Base-by-base conservation (phyloP, 2,113 vertebrate genomes). In the Sturnus vulgaris region DNA sequence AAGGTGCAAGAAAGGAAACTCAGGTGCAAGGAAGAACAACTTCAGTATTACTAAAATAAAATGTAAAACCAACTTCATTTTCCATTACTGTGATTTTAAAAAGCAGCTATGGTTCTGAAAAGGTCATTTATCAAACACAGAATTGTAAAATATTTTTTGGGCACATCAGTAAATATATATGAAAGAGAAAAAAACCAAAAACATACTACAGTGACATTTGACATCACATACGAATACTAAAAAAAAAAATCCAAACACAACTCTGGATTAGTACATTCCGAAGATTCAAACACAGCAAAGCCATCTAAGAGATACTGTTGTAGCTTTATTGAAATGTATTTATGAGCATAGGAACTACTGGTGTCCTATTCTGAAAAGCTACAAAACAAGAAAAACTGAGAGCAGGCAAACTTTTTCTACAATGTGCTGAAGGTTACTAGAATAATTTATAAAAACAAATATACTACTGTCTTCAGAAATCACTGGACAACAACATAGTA, bases 291-390 rank as follows among this genome's bases (percentile, higher is more conserved):
- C 4, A 44, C 52, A 60, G 42, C 25, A 72, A 83, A 81, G 7
- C 14, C 22, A 59, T 20, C 20, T 40, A 39, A 44, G 79, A 78
- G 17, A 78, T 14, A 72, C 39, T 7, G 17, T 31, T n/a, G 35
- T 9, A 71, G 23, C 17, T 84, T 55, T 78, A 60, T 49, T 24
- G 10, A 64, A 90, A 69, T 19, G 4, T 10, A 47, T 16, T 55
- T 44, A 53, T 0, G 0, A 39, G 11, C 7, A 53, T 8, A 59
- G 39, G 44, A 90, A 57, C 3, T 15, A 68, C 10, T 39, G 27
- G 21, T 6, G 5, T 40, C 40, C 31, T 59, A 15, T 35, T 89
- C n/a, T 4, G 0, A 77, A 78, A 69, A 53, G n/a, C 28, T 60
- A 40, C 46, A 61, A 49, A 61, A 31, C 11, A 22, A 35, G 17